A percentile compares a stretch with the other conserved stretches of the same genome.
phyloP scores from a whole-genome alignment of 2,113 vertebrate species.

The Phyllopteryx taeniolatus region DNA sequence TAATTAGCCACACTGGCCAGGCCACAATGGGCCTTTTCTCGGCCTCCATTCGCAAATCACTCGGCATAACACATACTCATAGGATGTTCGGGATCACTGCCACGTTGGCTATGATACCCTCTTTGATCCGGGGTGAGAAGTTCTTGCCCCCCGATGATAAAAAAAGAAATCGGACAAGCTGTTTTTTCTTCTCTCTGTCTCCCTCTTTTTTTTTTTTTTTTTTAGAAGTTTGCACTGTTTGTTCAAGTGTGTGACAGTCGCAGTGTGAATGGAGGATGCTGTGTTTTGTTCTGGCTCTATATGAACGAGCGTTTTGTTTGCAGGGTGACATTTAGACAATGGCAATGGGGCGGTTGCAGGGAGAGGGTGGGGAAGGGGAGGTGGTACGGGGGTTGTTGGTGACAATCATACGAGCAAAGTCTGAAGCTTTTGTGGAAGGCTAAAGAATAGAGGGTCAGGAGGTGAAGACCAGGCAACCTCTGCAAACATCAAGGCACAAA shows the following conservation, averaged over 20 bases:
- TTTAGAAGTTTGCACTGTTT: constrained; percentile 39
- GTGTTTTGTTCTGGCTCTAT: constrained; percentile 58
- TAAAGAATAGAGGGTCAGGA: constrained; percentile 49
- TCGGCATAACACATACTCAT: constrained; percentile 15
- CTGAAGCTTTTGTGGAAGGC: constrained; percentile 51
- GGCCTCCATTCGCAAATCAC: constrained; percentile 37
- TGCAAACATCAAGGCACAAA: constrained; percentile 34
- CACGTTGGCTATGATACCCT: constrained; percentile 63
- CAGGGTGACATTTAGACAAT: constrained; percentile 63
- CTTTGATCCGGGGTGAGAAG: constrained; percentile 67
- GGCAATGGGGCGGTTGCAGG: constrained; percentile 33
- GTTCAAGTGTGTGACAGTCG: constrained; percentile 54
- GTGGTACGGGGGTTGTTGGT: constrained; percentile 7
- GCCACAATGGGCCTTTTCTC: constrained; percentile 69
- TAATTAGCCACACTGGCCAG: constrained; percentile 67
- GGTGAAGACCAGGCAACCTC: constrained; percentile 57
- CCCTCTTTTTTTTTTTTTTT: background rate
- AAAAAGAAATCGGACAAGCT: constrained; percentile 21
- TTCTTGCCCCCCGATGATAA: constrained; percentile 38
- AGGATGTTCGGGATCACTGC: constrained; percentile 51
- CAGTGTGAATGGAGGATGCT: constrained; percentile 60
- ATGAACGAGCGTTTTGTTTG: constrained; percentile 62
- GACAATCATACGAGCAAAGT: constrained; percentile 43
- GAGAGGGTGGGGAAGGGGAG: background rate
- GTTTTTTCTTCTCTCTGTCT: background rate